Evolutionary conservation across 2,113 vertebrate species (phyloP), one percentile per base, ranked within the genome.

Genomic region (Alethe castanea): DNA sequence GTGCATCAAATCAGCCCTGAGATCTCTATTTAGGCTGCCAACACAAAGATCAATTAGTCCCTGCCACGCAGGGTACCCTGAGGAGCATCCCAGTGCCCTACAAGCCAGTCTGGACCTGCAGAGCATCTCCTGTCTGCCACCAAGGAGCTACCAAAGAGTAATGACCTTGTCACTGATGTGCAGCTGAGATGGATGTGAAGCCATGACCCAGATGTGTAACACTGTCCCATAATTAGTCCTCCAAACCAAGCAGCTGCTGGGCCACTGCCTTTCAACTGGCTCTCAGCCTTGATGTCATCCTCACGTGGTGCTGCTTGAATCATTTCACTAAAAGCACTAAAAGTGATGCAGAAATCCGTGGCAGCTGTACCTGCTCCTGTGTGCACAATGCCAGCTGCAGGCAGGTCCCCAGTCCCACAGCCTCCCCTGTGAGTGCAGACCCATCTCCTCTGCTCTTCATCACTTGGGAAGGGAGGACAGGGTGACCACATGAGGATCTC

Each of bases 121-220:
- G 66, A 76, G 44, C 67, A 24, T 73, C 80, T 77, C 5, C 9
- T 65, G n/a, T 53, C 45, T 60, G 62, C 54, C 79, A 64, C 53
- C 59, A 69, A 57, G 81, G 61, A 73, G 14, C 78, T 44, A 10
- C 17, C 74, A 13, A 44, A 66, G 77, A 80, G 50, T 45, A 42
- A 70, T 44, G 82, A 50, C 86, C 76, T 73, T 86, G 88, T 86
- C 0, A 0, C 79, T 82, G 23, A 10, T 5, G 4, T 18, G 40
- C 71, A 92, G 7, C 87, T 85, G 90, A 85, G 70, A 40, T 69
- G 79, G 73, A 65, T 91, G 82, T 29, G 66, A 71, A 87, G 66
- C 4, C 11, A n/a, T 64, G 87, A 79, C 62, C 84, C 85, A 84
- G 70, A 87, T 94, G 88, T 90, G 90, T 66, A 71, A 56, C 81